Base-by-base conservation (phyloP, 1,140 invertebrate species). In the Drosophila bifasciata region DNA sequence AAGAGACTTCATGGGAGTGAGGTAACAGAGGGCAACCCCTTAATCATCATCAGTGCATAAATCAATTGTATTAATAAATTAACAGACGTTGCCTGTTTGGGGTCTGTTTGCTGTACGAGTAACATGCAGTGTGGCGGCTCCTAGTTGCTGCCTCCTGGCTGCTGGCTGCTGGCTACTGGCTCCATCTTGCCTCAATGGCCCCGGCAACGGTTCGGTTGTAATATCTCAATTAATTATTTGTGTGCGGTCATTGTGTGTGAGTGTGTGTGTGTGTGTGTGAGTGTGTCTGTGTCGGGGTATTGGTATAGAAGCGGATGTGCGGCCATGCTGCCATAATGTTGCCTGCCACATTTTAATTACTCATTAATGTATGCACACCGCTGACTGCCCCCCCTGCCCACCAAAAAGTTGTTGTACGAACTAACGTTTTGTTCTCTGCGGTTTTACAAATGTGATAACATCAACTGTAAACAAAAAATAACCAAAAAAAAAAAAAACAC, bases 31-130 rank as follows among this genome's bases (percentile, higher is more conserved):
- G 44, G 8, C 32, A 41, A 60, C 60, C 32, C 56, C 76, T 86
- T 85, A 66, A 80, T 73, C 68, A 70, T 48, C 73, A 53, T 60
- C 68, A 69, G 73, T 76, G 68, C 77, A 85, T 86, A 86, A 85
- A 85, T 85, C 81, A 85, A 85, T 86, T 86, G 66, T 66, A 86
- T 85, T 86, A 85, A 85, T 85, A 86, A 81, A 85, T 86, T 77
- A 85, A 81, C 77, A 77, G 60, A 7, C 58, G 56, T n/a, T 49
- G 41, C 48, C 60, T 48, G 57, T 43, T 36, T 11, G 32, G 28
- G 11, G 40, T 50, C 48, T 32, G 19, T 21, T 52, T 23, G 39
- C 21, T 40, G 9, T 17, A 19, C 49, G 25, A 36, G 36, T 19
- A 45, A 45, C 52, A 55, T 36, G 44, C 48, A 56, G 39, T 46